Percentiles rank a stretch among this genome's conserved stretches.
These are phyloP conservation scores for Brachymystax lenok DNA, from an alignment of 2,797 vertebrate genomes.

Conservation along the genomic window DNA sequence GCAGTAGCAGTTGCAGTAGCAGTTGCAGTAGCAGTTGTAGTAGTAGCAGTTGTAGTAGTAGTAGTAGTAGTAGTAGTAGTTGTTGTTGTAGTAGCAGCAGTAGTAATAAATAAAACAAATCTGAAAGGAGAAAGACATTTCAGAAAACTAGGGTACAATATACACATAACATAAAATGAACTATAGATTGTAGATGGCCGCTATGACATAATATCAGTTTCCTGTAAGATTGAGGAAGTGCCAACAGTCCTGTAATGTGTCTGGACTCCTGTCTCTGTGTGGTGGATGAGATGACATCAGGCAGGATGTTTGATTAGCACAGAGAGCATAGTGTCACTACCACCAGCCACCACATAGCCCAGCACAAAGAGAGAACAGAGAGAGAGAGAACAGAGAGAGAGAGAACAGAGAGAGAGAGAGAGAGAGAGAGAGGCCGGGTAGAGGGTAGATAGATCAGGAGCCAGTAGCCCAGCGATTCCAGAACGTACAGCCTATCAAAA, in stretches of 20 bases:
- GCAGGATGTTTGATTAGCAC: neutral
- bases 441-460: neutral
- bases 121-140: too few relatives aligned
- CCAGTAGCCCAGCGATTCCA: conserved; percentile 30
- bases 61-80: too few relatives aligned
- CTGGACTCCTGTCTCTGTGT: neutral
- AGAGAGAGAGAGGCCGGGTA: conserved; percentile 34
- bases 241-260: neutral
- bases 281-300: neutral
- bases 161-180: neutral
- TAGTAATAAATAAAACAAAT: too few relatives aligned
- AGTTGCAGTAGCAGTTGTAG: too few relatives aligned
- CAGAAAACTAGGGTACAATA: neutral
- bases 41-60: too few relatives aligned
- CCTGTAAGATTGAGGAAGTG: neutral
- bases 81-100: too few relatives aligned
- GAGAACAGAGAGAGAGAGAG: too few relatives aligned
- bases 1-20: too few relatives aligned
- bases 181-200: neutral
- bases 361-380: neutral
- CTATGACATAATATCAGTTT: neutral
- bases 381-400: neutral
- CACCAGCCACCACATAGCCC: neutral
- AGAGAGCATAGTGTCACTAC: neutral
- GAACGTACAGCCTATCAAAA: conserved; percentile 38